Percentiles rank a stretch among this genome's conserved stretches.
Evolutionary conservation across 30 jellyfish, hydroid and myxozoan genomes (phyloP).

Genomic region (Aurelia aurita): DNA sequence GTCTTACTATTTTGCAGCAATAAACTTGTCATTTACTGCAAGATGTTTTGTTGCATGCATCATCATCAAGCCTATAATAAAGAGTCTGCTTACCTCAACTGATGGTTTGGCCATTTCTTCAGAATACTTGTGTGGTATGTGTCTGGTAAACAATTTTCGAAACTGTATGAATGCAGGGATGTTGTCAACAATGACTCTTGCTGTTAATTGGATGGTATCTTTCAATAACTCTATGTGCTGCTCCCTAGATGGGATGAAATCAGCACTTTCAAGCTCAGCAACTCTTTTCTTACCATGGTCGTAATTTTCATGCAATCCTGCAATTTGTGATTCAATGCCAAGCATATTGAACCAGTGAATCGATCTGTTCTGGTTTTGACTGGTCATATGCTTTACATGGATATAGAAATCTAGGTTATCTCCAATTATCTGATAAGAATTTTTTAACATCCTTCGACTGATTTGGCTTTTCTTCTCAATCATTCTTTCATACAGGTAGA

Average conservation of each 20-base stretch:
- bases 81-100: background rate
- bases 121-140: background rate
- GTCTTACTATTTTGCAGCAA: no score
- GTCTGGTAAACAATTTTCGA: background rate
- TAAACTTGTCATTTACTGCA: no score
- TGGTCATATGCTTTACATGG: background rate
- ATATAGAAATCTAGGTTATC: background rate
- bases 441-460: background rate
- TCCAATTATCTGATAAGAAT: background rate
- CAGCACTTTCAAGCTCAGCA: background rate
- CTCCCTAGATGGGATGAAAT: background rate
- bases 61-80: no score
- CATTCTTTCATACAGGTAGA: no score
- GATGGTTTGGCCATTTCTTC: background rate
- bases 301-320: background rate
- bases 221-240: background rate
- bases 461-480: no score
- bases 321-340: background rate
- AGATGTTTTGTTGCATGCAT: no score
- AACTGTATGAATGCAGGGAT: background rate
- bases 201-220: background rate
- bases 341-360: background rate
- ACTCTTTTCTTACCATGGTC: background rate
- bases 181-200: conserved; percentile 1
- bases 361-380: background rate